Base-by-base conservation (phyloP, 1,140 invertebrate genomes). In the Papilio dardanus region DNA sequence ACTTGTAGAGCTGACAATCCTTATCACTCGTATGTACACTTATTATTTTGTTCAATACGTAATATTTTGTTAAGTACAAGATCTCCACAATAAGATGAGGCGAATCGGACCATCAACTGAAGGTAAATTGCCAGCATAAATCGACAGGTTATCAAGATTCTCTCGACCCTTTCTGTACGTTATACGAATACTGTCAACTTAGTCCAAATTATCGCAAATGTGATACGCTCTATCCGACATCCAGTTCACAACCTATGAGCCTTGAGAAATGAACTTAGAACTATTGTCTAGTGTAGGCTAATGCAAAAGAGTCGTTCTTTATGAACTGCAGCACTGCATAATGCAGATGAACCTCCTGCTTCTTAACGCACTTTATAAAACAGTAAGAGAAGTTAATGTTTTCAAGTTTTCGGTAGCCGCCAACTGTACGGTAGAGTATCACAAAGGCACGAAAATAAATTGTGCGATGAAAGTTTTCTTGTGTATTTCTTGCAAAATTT, bases 401-500 rank as follows among this genome's bases (percentile, higher is more conserved):
- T 24, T 58, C 7, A 58, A 58, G 50, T 14, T 58, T 28, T 58
- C 12, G 54, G 54, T 30, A 58, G 10, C 54, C 21, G 7, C 54
- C 21, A 28, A 30, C 3, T 28, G 54, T 58, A 58, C 21, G 54
- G 12, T 28, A 58, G 54, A 58, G 54, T 58, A 14, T 28, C 21
- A 62, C 54, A 62, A 62, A 62, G 54, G 16, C 54, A 62, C 54
- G 54, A 62, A 54, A 62, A 62, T 62, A 62, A 62, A 62, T 62
- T 62, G 54, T 30, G 54, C 54, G 54, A 62, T 62, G 30, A 62
- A 62, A 62, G 54, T 62, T 62, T 62, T 28, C 54, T 62, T 62
- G 54, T 62, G 54, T 62, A 28, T 62, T 62, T 62, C 54, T 62
- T 62, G 54, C 54, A 28, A 62, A 62, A 62, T 62, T 54, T 58